Base-by-base conservation (phyloP, 2,797 vertebrate species). In the Catostomus latipinnis region DNA sequence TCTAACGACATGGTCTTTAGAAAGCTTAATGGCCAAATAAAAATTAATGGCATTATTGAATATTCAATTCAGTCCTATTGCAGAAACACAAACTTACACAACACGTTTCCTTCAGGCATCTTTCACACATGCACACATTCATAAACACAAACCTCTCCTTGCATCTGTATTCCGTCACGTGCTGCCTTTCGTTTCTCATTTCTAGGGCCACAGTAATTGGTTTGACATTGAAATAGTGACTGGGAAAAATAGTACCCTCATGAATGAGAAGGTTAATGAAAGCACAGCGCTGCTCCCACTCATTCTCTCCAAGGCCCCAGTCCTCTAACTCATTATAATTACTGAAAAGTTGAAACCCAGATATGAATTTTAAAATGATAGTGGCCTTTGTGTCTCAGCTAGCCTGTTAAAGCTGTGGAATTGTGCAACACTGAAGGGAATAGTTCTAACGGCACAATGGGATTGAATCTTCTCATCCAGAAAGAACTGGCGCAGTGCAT, bases 391-490 rank as follows among this genome's bases (percentile, higher is more conserved):
- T 78, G 22, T 71, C 43, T 62, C 12, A 62, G 54, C 14, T 16
- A 56, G 50, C 45, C 53, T 61, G 54, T 45, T 81, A 74, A 71
- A 56, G 71, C 57, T 53, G 50, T 71, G 8, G 58, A 71, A 60
- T 45, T 71, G 48, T 73, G 75, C 58, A 7, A 61, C 6, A 14
- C 34, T 62, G 16, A 57, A 74, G 56, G 13, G 56, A 60, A 74
- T 62, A 61, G 63, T 52, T 60, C 60, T 53, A 66, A 54, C 71
- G 52, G 56, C 75, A 77, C 54, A 77, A 34, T 14, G 12, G 66
- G 63, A 76, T 71, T 74, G 74, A 80, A 60, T 73, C 54, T 82
- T 22, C 69, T 76, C 63, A 54, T 18, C 16, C 74, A 76, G 62
- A 73, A 58, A 45, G 56, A 69, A 73, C 14, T 76, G 43, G 7